Conservation (phyloP, 2,888 invertebrate genomes). For the Caenorhabditis plicata region DNA sequence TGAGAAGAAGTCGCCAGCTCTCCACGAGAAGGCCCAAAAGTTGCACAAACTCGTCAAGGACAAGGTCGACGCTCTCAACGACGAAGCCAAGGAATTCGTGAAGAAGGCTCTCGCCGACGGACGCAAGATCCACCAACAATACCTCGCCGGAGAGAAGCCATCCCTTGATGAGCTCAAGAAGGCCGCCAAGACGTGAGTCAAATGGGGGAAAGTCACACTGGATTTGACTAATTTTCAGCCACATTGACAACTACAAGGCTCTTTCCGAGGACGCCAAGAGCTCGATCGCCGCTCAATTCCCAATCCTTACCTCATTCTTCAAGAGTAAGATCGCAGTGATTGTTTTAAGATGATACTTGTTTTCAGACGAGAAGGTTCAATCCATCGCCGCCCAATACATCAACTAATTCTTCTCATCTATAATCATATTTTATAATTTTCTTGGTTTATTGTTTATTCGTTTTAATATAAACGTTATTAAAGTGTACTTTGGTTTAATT, state of each 20-base stretch:
- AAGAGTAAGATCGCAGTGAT: conserved; percentile 46
- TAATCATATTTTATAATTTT: neutral
- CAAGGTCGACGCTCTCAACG: conserved; percentile 49
- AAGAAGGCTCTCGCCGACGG: conserved; percentile 51
- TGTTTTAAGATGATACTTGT: neutral
- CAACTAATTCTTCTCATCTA: conserved; percentile 9
- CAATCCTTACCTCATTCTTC: conserved; percentile 59
- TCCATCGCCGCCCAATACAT: conserved; percentile 21
- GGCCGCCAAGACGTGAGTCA: conserved; percentile 28
- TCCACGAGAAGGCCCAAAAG: conserved; percentile 61
- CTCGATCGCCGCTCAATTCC: conserved; percentile 52
- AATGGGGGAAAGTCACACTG: neutral
- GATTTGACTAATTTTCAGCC: conserved; percentile 10
- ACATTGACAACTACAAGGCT: conserved; percentile 47
- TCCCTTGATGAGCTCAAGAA: conserved; percentile 49
- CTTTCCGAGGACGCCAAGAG: conserved; percentile 55
- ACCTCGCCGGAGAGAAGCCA: conserved; percentile 56
- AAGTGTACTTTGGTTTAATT: no score
- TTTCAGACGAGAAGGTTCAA: conserved; percentile 33
- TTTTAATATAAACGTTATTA: no score
- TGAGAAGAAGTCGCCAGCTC: conserved; percentile 57
- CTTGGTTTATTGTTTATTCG: no score
- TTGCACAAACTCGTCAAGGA: conserved; percentile 49
- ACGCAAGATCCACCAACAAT: conserved; percentile 52
- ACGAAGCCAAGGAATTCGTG: conserved; percentile 59